Percentiles rank a stretch among this genome's conserved stretches.
Conservation (phyloP, 1,140 invertebrate species). For the Hycleus phaleratus region DNA sequence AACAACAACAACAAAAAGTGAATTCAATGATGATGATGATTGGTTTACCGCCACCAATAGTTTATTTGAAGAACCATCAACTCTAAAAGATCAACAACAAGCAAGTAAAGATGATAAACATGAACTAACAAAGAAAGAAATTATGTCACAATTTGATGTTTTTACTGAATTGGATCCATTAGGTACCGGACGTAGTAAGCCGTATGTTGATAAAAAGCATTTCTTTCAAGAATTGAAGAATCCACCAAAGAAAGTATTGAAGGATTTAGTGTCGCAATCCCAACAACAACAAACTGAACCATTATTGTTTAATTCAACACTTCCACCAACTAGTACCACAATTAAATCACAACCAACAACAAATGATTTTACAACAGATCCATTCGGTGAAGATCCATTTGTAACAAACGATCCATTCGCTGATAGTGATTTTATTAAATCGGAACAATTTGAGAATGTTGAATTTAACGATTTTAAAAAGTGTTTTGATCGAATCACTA, state of each 20-base stretch:
- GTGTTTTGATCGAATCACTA: neutral
- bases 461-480: conserved; percentile 38
- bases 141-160: conserved; percentile 54
- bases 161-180: conserved; percentile 89
- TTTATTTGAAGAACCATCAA: conserved; percentile 30
- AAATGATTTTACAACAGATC: conserved; percentile 47
- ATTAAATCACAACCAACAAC: conserved; percentile 27
- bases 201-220: conserved; percentile 90
- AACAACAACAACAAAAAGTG: conserved; percentile 18
- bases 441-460: conserved; percentile 55
- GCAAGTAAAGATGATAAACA: conserved; percentile 33
- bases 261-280: conserved; percentile 59
- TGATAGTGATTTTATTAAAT: conserved; percentile 44
- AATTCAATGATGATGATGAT: conserved; percentile 28
- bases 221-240: conserved; percentile 92
- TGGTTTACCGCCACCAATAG: conserved; percentile 37
- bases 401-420: conserved; percentile 57
- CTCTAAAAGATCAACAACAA: conserved; percentile 15
- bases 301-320: neutral
- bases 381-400: conserved; percentile 64
- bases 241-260: conserved; percentile 81
- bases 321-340: neutral
- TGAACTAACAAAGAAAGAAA: conserved; percentile 36
- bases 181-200: conserved; percentile 79
- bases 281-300: conserved; percentile 15